These are phyloP conservation scores for Leucophenga maculata DNA, from an alignment of 2,888 invertebrate species.

Conservation along the genomic window DNA sequence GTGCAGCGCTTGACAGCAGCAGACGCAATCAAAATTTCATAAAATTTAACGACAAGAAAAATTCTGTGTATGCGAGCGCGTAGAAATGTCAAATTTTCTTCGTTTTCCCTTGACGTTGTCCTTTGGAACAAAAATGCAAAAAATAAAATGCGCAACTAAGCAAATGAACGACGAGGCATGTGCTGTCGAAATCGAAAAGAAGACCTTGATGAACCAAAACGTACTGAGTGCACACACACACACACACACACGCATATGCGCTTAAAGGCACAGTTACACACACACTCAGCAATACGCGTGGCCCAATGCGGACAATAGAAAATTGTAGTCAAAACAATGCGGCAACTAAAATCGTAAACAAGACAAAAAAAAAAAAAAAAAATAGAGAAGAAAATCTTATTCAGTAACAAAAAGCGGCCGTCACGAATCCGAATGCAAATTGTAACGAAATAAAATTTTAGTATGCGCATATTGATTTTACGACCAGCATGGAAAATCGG, in stretches of 20 bases:
- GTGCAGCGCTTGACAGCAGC: constrained; percentile 3
- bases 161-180: constrained; percentile 59
- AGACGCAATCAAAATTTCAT: constrained; percentile 8
- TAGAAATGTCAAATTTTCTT: too few relatives aligned
- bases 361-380: constrained; percentile 14
- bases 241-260: too few relatives aligned
- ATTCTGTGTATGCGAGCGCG: too few relatives aligned
- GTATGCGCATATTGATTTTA: constrained; percentile 67
- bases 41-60: too few relatives aligned
- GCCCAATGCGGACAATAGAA: constrained; percentile 26
- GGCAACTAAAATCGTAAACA: constrained; percentile 48
- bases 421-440: constrained; percentile 61
- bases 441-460: constrained; percentile 66
- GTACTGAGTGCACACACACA: constrained; percentile 53
- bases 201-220: constrained; percentile 52
- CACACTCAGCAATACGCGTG: background rate
- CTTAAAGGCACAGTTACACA: constrained; percentile 33
- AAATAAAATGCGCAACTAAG: constrained; percentile 16
- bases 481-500: constrained; percentile 49
- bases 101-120: background rate
- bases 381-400: constrained; percentile 15
- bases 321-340: constrained; percentile 40
- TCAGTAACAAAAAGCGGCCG: constrained; percentile 25
- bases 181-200: constrained; percentile 45
- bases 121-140: background rate